A percentile compares a stretch with the other conserved stretches of the same genome.
phyloP scores from a whole-genome alignment of 2,888 invertebrate genomes.

The Steinernema scapterisci region DNA sequence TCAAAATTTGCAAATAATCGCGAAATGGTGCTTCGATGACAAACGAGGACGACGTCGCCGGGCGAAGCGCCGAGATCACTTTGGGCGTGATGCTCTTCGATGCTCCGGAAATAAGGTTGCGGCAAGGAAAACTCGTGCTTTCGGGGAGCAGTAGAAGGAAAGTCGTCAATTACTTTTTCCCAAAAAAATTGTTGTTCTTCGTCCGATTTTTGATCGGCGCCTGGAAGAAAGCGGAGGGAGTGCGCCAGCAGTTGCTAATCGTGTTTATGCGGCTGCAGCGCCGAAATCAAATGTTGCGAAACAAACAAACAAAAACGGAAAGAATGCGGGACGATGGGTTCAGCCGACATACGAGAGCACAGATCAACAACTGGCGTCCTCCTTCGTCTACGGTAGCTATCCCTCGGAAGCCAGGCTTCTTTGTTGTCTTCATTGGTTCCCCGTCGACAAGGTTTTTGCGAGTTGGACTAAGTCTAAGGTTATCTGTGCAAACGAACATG shows the following conservation, averaged over 20 bases:
- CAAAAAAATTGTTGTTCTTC: conserved; percentile 26
- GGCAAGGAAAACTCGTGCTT: conserved; percentile 7
- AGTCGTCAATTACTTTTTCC: conserved; percentile 24
- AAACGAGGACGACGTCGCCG: neutral
- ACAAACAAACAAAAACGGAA: neutral
- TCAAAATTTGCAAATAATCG: neutral
- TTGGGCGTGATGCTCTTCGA: neutral
- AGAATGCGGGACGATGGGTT: neutral
- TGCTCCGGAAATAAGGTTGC: conserved; percentile 26
- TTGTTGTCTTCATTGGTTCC: neutral
- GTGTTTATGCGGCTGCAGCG: neutral
- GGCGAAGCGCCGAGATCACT: neutral
- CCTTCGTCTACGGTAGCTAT: neutral
- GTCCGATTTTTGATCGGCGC: conserved; percentile 21
- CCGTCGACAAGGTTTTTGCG: too few species aligned
- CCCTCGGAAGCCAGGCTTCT: neutral
- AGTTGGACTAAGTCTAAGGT: too few species aligned
- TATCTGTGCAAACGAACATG: neutral
- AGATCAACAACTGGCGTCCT: neutral
- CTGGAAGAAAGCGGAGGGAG: neutral
- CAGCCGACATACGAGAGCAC: neutral
- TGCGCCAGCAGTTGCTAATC: neutral
- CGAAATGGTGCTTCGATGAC: neutral
- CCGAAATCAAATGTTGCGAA: conserved; percentile 7
- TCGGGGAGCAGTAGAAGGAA: neutral